Conservation (phyloP, 2,113 vertebrate genomes). For the Anolis carolinensis region DNA sequence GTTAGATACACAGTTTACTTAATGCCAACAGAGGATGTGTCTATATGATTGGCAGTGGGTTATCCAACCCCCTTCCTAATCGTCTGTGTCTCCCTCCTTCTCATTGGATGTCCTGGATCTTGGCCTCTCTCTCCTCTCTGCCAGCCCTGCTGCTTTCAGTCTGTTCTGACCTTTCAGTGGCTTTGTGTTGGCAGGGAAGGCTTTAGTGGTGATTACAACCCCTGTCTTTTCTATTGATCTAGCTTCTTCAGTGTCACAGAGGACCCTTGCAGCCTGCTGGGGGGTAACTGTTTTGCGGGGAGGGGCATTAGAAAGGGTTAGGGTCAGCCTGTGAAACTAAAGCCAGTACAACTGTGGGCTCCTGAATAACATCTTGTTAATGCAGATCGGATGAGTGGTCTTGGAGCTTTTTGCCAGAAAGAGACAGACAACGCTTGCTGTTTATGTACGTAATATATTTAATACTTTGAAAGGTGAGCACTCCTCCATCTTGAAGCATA, state of each 20-base stretch:
- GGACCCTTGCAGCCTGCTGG: not conserved
- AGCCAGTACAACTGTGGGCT: constrained; percentile 16
- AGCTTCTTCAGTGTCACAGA: not conserved
- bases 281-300: not conserved
- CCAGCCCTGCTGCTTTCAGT: not conserved
- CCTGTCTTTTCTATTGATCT: not conserved
- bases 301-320: not conserved
- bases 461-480: constrained; percentile 17
- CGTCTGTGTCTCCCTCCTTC: not conserved
- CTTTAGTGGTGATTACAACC: not conserved
- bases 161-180: not conserved
- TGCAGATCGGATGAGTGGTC: constrained; percentile 28
- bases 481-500: constrained; percentile 1
- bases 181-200: not conserved
- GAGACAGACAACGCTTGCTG: constrained; percentile 26
- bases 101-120: too few species aligned
- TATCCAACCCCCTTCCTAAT: not conserved
- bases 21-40: not conserved
- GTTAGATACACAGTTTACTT: not conserved
- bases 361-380: constrained; percentile 33
- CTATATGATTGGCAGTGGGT: not conserved
- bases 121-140: not conserved
- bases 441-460: constrained; percentile 33
- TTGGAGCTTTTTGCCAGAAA: constrained; percentile 37
- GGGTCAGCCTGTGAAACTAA: not conserved